These are phyloP conservation scores for Rugalucina vietnamica DNA, from an alignment of 2,888 invertebrate species.

Conservation along the genomic window DNA sequence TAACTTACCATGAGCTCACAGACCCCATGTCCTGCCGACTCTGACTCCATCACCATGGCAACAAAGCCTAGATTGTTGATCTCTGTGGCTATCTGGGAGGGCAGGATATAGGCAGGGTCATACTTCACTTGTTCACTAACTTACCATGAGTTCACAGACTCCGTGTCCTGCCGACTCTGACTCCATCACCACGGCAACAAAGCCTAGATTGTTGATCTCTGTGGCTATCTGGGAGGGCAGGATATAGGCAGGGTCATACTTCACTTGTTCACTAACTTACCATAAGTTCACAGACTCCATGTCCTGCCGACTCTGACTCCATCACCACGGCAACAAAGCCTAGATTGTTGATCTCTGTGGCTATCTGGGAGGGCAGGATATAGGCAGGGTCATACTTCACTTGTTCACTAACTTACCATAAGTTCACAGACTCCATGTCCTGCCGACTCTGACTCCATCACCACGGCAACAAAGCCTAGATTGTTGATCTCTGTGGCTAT, in stretches of 20 bases:
- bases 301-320: conserved; percentile 76
- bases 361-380: conserved; percentile 92
- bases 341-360: conserved; percentile 92
- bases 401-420: conserved; percentile 86
- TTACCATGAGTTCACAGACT: conserved; percentile 80
- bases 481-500: conserved; percentile 94
- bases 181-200: conserved; percentile 87
- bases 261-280: conserved; percentile 90
- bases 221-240: conserved; percentile 92
- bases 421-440: conserved; percentile 81
- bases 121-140: conserved; percentile 95
- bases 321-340: conserved; percentile 90
- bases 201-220: conserved; percentile 94
- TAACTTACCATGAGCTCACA: conserved; percentile 81
- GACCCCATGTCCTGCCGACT: conserved; percentile 73
- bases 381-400: conserved; percentile 92
- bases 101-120: conserved; percentile 90
- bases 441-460: conserved; percentile 76
- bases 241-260: conserved; percentile 91
- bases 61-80: conserved; percentile 96
- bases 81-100: conserved; percentile 92
- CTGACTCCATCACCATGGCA: conserved; percentile 85
- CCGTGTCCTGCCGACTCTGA: conserved; percentile 75
- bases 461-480: conserved; percentile 92
- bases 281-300: conserved; percentile 79